Evolutionary conservation across 2,113 vertebrate genomes (phyloP).

Genomic region (Cyprinodon variegatus): DNA sequence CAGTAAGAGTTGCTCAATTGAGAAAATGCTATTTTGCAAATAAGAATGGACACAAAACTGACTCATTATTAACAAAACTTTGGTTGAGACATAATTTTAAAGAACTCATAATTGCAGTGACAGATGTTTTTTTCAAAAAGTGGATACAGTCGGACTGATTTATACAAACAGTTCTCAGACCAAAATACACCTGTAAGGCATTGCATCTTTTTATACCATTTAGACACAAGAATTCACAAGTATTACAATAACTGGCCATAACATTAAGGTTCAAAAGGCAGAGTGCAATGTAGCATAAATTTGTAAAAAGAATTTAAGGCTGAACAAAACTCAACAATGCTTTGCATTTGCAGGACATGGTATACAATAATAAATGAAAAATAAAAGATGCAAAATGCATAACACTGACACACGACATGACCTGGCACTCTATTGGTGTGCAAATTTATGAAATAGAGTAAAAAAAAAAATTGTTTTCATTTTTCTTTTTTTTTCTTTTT

Average conservation of each 20-base stretch:
- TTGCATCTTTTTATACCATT: too few relatives aligned
- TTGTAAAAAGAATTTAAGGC: background rate
- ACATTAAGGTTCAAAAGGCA: background rate
- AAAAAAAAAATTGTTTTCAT: background rate
- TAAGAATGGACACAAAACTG: background rate
- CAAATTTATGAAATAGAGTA: background rate
- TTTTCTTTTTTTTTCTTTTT: slow-evolving; percentile 5
- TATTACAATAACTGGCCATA: background rate
- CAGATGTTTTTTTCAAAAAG: background rate
- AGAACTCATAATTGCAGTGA: background rate
- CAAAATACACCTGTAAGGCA: too few relatives aligned
- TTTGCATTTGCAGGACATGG: background rate
- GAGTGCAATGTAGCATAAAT: background rate
- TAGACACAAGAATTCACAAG: too few relatives aligned
- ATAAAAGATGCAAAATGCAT: background rate
- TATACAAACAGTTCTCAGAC: background rate
- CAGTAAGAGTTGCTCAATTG: too few relatives aligned
- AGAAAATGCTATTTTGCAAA: background rate
- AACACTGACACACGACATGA: background rate
- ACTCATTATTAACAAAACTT: background rate
- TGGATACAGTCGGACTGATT: background rate
- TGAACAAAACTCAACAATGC: background rate
- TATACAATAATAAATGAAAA: background rate
- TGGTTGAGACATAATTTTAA: background rate
- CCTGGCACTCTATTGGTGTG: background rate